phyloP scores from a whole-genome alignment of 2,888 invertebrate genomes.

The Idaea aversata region DNA sequence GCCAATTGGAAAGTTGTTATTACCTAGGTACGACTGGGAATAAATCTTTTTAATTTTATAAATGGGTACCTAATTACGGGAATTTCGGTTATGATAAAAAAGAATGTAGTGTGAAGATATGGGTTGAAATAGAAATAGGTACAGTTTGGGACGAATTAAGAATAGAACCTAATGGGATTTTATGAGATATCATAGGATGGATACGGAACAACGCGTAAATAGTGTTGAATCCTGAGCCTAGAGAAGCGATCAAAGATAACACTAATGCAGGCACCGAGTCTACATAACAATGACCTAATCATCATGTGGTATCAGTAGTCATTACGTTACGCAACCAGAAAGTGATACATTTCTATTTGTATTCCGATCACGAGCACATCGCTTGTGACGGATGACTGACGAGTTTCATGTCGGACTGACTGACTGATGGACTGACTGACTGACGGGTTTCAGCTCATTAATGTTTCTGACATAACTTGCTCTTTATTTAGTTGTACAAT shows the following conservation, averaged over 20 bases:
- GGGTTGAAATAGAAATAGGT: too few species aligned
- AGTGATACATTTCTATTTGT: constrained; percentile 56
- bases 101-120: too few species aligned
- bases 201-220: neutral
- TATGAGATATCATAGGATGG: neutral
- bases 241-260: neutral
- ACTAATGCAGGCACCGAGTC: neutral
- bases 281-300: constrained; percentile 19
- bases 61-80: too few species aligned
- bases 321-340: constrained; percentile 56
- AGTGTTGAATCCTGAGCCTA: neutral
- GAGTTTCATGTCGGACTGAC: too few species aligned
- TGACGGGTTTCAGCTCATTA: constrained; percentile 26
- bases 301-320: constrained; percentile 13
- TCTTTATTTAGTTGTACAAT: neutral
- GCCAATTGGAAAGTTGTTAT: too few species aligned
- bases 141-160: too few species aligned
- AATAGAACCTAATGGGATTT: too few species aligned
- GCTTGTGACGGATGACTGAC: constrained; percentile 38
- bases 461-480: constrained; percentile 16
- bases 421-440: too few species aligned
- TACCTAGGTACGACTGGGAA: too few species aligned
- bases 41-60: too few species aligned
- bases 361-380: constrained; percentile 50
- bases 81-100: too few species aligned